Evolutionary conservation across 2,113 vertebrate species (phyloP), one percentile per base, ranked within the genome.

Genomic region (Ophthalmolycus amberensis): DNA sequence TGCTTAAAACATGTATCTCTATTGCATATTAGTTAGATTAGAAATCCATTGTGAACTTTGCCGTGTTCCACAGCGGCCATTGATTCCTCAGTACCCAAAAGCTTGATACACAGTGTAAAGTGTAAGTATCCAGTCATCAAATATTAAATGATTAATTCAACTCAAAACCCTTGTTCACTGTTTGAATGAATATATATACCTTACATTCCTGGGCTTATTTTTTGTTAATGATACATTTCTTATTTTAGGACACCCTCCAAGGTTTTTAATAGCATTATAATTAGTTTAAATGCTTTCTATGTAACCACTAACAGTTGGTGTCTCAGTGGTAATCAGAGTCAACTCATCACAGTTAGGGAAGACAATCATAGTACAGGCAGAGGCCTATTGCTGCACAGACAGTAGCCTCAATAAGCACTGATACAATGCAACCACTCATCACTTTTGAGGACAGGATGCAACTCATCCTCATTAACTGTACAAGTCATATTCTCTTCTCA

Each of bases 41-140:
- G 22, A 29, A 20, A 50, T 58, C 14, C 68, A 18, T 25, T 44
- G n/a, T 72, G 5, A 38, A 32, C 18, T 48, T 63, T 59, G 1
- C 60, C 22, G 77, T 73, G 20, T 80, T 70, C 40, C 29, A 66
- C 88, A 99, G 98, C 98, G 92, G 94, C 91, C 38, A 88, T 99
- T 84, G 98, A 99, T 89, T 95, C 93, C 89, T 97, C 97, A 29
- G 71, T 94, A 54, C 98, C 98, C 82, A 94, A 95, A 95, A 99
- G 97, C 84, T 86, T 98, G 86, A 70, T 89, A 42, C 66, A 88
- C 50, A 97, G 96, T 92, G 92, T 99, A 79, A 98, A 97, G 94
- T 90, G 98, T 99, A 94, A 96, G 98, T 96, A 86, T 67, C 37
- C 83, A 32, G 62, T 5, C 58, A 25, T 50, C 5, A 58, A 52